Base-by-base conservation (phyloP, 2,797 vertebrate genomes). In the Hypotaenidia philippensis region DNA sequence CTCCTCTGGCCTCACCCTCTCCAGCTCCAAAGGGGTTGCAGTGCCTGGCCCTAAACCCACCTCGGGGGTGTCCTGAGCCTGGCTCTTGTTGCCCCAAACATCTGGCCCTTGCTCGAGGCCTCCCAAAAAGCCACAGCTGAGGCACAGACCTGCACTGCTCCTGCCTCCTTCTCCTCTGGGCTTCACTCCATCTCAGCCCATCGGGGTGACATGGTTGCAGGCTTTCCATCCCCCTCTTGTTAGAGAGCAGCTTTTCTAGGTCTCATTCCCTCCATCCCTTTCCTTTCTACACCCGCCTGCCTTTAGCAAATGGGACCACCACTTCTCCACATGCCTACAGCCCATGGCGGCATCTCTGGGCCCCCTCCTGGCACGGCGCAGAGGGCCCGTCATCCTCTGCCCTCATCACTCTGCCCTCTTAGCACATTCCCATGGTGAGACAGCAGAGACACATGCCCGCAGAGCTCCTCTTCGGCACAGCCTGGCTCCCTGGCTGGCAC, bases 231-330 rank as follows among this genome's bases (percentile, higher is more conserved):
- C 60, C 64, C 40, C 19, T 70, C 71, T 77, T 1, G 0, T 36
- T 29, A 72, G 23, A 70, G 40, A 20, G 18, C 61, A 75, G n/a
- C 31, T 82, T 77, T 72, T 47, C 34, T 36, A 41, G 1, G 0
- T 41, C n/a, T 18, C 29, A 75, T 20, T 17, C 19, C 19, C n/a
- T 66, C 38, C 38, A 38, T 26, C 36, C 60, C 77, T 26, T 52
- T 52, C 22, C 22, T 57, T 89, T 57, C 69, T 52, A 19, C 22
- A 83, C 4, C 69, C 2, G 2, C 27, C 69, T 49, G n/a, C 25
- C 44, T 9, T 9, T 11, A 36, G 19, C 20, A 76, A 59, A 20
- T 0, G 0, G 23, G 34, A 31, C 49, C 0, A 0, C 40, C 71
- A 22, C 26, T 57, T 14, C 60, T 66, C 19, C 4, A 4, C n/a